Evolutionary conservation across 37 sponge, comb jelly and placozoan species (phyloP), one percentile per base, ranked within the genome.

Genomic region (Cliona cf. orientalis): DNA sequence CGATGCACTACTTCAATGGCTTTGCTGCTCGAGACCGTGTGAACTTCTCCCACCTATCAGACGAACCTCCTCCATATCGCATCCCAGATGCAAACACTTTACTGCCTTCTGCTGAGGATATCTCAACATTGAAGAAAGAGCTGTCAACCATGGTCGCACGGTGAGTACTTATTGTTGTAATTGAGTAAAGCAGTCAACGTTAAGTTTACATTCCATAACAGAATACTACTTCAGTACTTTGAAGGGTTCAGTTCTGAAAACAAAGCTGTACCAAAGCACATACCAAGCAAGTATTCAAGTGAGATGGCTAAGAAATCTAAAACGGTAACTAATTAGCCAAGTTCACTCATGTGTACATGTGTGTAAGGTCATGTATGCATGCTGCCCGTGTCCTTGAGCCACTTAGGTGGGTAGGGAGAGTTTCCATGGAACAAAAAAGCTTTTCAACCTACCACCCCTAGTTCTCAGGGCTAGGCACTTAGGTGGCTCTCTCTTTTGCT

Each of bases 1-100:
- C 58, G 7, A 42, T 57, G 5, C 81, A 80, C 40, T 42, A 69
- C 33, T 68, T 80, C 33, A 70, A 80, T 69, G 55, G 57, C 11
- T 74, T 38, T 57, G 57, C 58, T 11, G 75, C 61, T 43, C 39
- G 45, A 12, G 77, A 76, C 26, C 25, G 64, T 3, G 28, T 76
- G 1, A 43, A 61, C 26, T 2, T 62, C 23, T 66, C 64, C 3
- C 17, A 9, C 2, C 32, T 59, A 22, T 80, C 58, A 28, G 81
- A 80, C 21, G 29, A 34, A 1, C 7, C 1, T n/a, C 64, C 81
- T 7, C 3, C 39, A 19, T 49, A 11, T 23, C 14, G 21, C 56
- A 29, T 7, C 7, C 41, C 71, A 37, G 59, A 80, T 53, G n/a
- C 71, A 28, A 22, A 28, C 28, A 29, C 34, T 1, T 25, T 70